A percentile compares a stretch with the other conserved stretches of the same genome.
Conservation (phyloP, 2,797 vertebrate genomes). For the Poecilia velifera region DNA sequence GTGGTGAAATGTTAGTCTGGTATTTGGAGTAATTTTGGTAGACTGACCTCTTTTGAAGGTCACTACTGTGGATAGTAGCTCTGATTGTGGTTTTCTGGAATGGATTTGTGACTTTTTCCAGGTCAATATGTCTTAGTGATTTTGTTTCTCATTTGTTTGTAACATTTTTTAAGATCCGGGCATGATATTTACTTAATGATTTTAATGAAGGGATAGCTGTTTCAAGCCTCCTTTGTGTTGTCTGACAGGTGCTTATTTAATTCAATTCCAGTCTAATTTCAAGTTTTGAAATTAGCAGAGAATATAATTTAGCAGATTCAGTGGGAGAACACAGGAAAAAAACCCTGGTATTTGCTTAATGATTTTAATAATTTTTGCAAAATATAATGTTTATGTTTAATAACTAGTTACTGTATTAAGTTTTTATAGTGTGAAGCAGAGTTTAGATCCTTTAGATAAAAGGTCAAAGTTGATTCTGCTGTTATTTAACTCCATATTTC, state of each 20-base stretch:
- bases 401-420: too few species aligned
- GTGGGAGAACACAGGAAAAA: too few species aligned
- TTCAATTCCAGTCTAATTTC: background rate
- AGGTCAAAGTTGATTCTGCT: too few species aligned
- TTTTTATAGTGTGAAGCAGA: too few species aligned
- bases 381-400: too few species aligned
- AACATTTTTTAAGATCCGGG: background rate
- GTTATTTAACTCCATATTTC: background rate
- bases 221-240: background rate
- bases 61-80: too few species aligned
- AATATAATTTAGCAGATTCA: too few species aligned
- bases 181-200: background rate
- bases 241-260: background rate
- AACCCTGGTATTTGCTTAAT: too few species aligned
- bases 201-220: background rate
- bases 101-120: background rate
- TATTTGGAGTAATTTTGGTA: background rate
- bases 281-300: too few species aligned
- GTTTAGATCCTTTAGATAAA: background rate
- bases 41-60: background rate
- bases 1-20: background rate
- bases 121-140: background rate
- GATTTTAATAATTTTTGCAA: too few species aligned
- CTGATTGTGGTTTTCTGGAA: background rate
- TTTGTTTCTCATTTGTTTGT: background rate